Percentiles rank a stretch among this genome's conserved stretches.
phyloP scores from a whole-genome alignment of 2,888 invertebrate genomes.

The Aporophyla nigra region DNA sequence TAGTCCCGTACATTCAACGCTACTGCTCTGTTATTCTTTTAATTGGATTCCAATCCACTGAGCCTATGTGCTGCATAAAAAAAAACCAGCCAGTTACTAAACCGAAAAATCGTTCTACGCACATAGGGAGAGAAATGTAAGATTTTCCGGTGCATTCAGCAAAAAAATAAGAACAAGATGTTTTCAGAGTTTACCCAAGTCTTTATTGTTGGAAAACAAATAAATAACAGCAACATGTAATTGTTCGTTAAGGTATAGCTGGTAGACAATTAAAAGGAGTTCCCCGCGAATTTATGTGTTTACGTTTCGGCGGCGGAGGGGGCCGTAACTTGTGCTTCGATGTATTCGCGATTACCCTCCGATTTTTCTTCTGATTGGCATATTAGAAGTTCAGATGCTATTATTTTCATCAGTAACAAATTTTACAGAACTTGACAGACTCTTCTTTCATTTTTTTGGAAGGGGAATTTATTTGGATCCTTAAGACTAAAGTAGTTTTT shows the following conservation, averaged over 20 bases:
- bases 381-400: slow-evolving; percentile 30
- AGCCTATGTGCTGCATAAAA: slow-evolving; percentile 14
- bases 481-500: background rate
- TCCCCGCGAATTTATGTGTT: slow-evolving; percentile 83
- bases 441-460: background rate
- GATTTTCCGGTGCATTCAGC: background rate
- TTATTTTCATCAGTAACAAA: slow-evolving; percentile 34
- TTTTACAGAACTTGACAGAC: background rate
- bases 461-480: background rate
- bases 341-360: slow-evolving; percentile 63
- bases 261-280: slow-evolving; percentile 83
- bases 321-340: slow-evolving; percentile 67
- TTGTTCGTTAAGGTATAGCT: slow-evolving; percentile 79
- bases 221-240: slow-evolving; percentile 82
- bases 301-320: slow-evolving; percentile 73
- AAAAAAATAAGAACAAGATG: slow-evolving; percentile 18
- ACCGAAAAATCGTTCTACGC: background rate
- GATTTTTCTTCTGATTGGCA: slow-evolving; percentile 61
- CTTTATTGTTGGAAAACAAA: slow-evolving; percentile 76
- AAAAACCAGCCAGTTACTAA: slow-evolving; percentile 12
- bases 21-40: slow-evolving; percentile 81
- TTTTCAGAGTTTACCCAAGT: slow-evolving; percentile 23
- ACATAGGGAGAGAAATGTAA: too few relatives aligned
- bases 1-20: slow-evolving; percentile 76
- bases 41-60: slow-evolving; percentile 80